Conservation (phyloP, 2,113 vertebrate genomes). For the Aix galericulata region DNA sequence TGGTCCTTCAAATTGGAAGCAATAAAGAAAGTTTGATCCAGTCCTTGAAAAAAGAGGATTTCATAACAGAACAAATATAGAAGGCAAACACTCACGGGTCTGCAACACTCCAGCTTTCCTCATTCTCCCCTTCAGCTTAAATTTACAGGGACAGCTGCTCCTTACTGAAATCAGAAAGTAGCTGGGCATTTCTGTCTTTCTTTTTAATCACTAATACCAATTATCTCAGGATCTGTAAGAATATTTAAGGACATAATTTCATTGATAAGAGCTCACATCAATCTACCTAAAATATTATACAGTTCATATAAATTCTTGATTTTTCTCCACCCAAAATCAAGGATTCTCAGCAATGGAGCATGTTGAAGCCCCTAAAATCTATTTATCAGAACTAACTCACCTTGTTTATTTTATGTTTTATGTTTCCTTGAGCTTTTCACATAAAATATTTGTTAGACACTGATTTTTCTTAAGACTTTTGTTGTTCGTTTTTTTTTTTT, state of each 20-base stretch:
- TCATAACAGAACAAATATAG: not conserved
- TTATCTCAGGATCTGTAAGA: not conserved
- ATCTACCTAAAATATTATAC: not conserved
- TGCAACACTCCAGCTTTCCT: not conserved
- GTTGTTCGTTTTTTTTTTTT: not conserved
- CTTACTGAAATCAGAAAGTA: not conserved
- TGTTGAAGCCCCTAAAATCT: not conserved
- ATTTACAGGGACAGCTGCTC: not conserved
- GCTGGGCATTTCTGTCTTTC: not conserved
- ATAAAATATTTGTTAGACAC: not conserved
- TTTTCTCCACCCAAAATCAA: not conserved
- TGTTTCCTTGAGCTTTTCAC: not conserved
- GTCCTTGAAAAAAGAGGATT: not conserved
- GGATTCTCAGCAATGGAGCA: not conserved
- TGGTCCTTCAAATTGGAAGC: not conserved
- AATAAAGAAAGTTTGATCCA: not conserved
- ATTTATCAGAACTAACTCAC: not conserved
- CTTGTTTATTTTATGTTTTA: accelerated
- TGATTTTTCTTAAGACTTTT: not conserved
- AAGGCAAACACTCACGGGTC: not conserved
- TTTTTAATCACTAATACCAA: not conserved
- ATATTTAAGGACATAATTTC: not conserved
- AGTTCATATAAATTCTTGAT: not conserved
- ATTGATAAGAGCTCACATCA: not conserved
- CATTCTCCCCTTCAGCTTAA: not conserved